Conservation (phyloP, 2,888 invertebrate genomes). For the Drosophila affinis region DNA sequence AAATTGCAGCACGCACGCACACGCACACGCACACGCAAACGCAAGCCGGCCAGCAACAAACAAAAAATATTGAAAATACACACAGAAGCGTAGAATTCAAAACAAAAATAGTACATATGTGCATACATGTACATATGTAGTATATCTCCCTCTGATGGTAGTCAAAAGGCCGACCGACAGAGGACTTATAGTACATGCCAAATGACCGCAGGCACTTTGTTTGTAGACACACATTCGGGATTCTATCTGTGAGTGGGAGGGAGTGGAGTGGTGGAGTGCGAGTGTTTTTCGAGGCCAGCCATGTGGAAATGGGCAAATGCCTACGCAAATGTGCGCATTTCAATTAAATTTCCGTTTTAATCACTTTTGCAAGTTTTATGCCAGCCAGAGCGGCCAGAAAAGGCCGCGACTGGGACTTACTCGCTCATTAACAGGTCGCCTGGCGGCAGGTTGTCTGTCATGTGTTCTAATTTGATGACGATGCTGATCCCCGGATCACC, state of each 20-base stretch:
- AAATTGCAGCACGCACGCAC: constrained; percentile 74
- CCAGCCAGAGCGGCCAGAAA: constrained; percentile 1
- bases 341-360: constrained; percentile 81
- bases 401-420: neutral
- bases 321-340: constrained; percentile 76
- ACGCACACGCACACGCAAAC: constrained; percentile 50
- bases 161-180: constrained; percentile 10
- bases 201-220: constrained; percentile 41
- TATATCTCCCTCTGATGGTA: neutral
- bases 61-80: constrained; percentile 51
- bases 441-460: constrained; percentile 18
- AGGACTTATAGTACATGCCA: constrained; percentile 5
- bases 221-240: constrained; percentile 33
- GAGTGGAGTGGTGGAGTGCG: constrained; percentile 7
- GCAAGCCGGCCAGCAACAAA: constrained; percentile 11
- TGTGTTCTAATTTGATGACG: constrained; percentile 36
- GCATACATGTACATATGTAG: no score
- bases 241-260: constrained; percentile 21
- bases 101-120: constrained; percentile 22
- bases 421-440: constrained; percentile 41
- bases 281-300: constrained; percentile 50
- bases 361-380: constrained; percentile 66
- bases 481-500: constrained; percentile 13
- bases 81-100: constrained; percentile 28
- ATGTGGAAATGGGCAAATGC: constrained; percentile 69